phyloP scores from a whole-genome alignment of 2,888 invertebrate species.

The Pterostichus niger region DNA sequence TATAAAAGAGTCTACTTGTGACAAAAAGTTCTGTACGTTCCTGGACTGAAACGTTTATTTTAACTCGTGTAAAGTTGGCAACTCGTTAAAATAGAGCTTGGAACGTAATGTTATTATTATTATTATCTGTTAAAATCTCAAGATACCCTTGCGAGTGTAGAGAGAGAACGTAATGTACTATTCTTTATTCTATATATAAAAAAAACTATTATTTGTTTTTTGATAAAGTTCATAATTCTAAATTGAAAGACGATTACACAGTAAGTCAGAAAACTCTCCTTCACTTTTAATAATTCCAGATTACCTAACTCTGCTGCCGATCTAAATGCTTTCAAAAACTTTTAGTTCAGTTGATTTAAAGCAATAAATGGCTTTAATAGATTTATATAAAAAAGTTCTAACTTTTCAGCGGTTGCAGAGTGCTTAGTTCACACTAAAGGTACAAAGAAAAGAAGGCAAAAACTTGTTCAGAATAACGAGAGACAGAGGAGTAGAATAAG shows the following conservation, averaged over 20 bases:
- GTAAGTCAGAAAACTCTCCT: constrained; percentile 1
- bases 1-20: no score
- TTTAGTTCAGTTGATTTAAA: constrained; percentile 20
- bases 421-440: neutral
- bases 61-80: no score
- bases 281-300: constrained; percentile 8
- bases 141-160: no score
- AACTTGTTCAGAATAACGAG: neutral
- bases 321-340: constrained; percentile 11
- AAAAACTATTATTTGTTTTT: no score
- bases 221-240: neutral
- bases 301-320: constrained; percentile 10
- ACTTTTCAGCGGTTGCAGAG: neutral
- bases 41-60: no score
- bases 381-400: constrained; percentile 11
- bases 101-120: no score
- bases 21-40: no score
- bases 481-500: neutral
- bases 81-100: no score
- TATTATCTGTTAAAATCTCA: no score
- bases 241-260: neutral
- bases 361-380: constrained; percentile 40
- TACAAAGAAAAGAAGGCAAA: neutral
- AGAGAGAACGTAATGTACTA: no score
- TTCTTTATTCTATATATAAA: no score